Conservation (phyloP, 1,140 invertebrate species). For the Diachasma alloeum region DNA sequence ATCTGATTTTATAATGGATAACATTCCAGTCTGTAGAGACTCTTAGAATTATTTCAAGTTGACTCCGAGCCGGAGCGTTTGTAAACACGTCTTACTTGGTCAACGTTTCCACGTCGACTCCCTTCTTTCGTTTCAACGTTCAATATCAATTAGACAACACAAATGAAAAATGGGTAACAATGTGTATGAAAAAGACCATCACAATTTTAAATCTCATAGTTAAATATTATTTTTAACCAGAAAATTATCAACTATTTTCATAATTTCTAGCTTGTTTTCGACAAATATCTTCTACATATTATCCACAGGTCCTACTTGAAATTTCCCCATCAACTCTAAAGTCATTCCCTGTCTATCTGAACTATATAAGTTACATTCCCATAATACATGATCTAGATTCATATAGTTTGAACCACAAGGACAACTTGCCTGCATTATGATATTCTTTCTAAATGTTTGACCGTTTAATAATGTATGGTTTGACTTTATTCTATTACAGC, state of each 20-base stretch:
- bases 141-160: no score
- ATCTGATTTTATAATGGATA: not conserved
- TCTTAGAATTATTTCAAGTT: not conserved
- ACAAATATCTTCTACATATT: no score
- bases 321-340: not conserved
- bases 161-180: no score
- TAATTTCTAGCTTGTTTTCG: no score
- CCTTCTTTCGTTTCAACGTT: no score
- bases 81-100: not conserved
- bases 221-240: no score
- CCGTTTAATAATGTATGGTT: not conserved
- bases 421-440: not conserved
- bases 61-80: not conserved
- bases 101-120: not conserved
- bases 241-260: no score
- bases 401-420: not conserved
- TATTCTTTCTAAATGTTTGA: slow-evolving; percentile 1
- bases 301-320: not conserved
- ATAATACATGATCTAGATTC: slow-evolving; percentile 13
- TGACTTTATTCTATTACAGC: not conserved
- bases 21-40: not conserved
- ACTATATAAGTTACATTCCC: not conserved
- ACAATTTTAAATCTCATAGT: no score
- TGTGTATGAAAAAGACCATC: no score
- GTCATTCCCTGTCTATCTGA: not conserved